Evolutionary conservation across 2,888 invertebrate genomes (phyloP), one percentile per base, ranked within the genome.

Genomic region (Unio pictorum): DNA sequence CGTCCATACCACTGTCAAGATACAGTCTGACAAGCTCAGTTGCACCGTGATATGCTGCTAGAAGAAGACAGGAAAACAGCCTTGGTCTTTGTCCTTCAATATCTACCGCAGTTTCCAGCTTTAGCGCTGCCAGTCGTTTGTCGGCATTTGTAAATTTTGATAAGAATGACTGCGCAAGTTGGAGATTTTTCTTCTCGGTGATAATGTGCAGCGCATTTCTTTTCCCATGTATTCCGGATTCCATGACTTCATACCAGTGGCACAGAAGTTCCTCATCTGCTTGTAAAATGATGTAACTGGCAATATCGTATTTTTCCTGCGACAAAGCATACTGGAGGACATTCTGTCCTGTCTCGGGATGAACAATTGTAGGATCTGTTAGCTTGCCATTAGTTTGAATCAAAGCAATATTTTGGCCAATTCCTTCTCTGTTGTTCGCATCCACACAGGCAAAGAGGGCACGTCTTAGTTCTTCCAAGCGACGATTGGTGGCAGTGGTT

Each of bases 1-100:
- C 83, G 17, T 78, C 72, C 2, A 86, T 72, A 20, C 80, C 82
- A 28, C 76, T 74, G 6, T 76, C 70, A 5, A 81, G 62, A 65
- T 76, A 83, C 6, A 81, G 58, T 26, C 72, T 69, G 4, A 83
- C 80, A 18, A 85, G 64, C 23, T 78, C 74, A 26, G 67, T 80
- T 58, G 69, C 73, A 30, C 86, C 86, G 58, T 79, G 69, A 71
- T 80, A 85, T 4, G 85, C 82, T 6, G 86, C 86, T 34, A 87
- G 75, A 68, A 84, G 85, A n/a, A 85, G 74, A 72, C 84, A 84
- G 0, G 85, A 79, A 45, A 86, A 79, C 26, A 81, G 79, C 58
- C 87, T 73, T 59, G 84, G 88, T 70, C 89, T 76, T 74, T 89
- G 88, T 34, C 88, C 88, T 58, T 76, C 76, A 62, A 87, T 82